These are phyloP conservation scores for Chalcosyrphus nemorum DNA, from an alignment of 2,888 invertebrate species.

Conservation along the genomic window DNA sequence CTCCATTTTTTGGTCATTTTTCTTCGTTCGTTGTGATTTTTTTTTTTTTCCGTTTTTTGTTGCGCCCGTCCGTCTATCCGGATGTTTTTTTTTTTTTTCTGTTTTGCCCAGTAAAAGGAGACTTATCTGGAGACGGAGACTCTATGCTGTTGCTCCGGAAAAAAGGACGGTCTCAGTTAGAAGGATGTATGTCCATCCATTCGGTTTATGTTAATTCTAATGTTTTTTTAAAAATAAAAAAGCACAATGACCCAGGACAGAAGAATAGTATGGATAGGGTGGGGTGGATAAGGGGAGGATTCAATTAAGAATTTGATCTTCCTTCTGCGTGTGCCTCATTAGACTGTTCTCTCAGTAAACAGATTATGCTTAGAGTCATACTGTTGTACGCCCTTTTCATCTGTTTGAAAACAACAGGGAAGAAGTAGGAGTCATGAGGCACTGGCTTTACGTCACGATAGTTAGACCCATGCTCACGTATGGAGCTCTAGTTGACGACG, in stretches of 20 bases:
- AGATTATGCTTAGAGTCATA: slow-evolving; percentile 27
- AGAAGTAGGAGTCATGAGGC: too few relatives aligned
- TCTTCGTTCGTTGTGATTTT: slow-evolving; percentile 61
- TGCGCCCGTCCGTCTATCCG: not conserved
- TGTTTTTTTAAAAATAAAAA: slow-evolving; percentile 59
- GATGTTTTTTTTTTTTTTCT: slow-evolving; percentile 7
- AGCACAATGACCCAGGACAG: slow-evolving; percentile 14
- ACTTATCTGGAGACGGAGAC: slow-evolving; percentile 6
- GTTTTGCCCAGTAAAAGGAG: slow-evolving; percentile 16
- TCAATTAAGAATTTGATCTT: slow-evolving; percentile 62
- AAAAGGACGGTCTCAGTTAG: slow-evolving; percentile 23
- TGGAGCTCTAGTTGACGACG: too few relatives aligned
- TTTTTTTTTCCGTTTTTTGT: slow-evolving; percentile 45
- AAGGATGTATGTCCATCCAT: slow-evolving; percentile 45
- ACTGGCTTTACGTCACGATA: too few relatives aligned
- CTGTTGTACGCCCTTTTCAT: too few relatives aligned
- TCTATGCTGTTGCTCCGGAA: not conserved
- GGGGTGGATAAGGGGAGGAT: slow-evolving; percentile 14
- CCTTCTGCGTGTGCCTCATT: slow-evolving; percentile 49
- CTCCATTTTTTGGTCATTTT: slow-evolving; percentile 42
- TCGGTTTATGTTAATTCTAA: slow-evolving; percentile 65
- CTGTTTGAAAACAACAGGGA: too few relatives aligned
- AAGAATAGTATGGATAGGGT: not conserved
- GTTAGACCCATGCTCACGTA: too few relatives aligned
- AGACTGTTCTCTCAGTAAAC: not conserved